Percentiles rank a stretch among this genome's conserved stretches.
Conservation (phyloP, 2,113 vertebrate species). For the Loxodonta africana region DNA sequence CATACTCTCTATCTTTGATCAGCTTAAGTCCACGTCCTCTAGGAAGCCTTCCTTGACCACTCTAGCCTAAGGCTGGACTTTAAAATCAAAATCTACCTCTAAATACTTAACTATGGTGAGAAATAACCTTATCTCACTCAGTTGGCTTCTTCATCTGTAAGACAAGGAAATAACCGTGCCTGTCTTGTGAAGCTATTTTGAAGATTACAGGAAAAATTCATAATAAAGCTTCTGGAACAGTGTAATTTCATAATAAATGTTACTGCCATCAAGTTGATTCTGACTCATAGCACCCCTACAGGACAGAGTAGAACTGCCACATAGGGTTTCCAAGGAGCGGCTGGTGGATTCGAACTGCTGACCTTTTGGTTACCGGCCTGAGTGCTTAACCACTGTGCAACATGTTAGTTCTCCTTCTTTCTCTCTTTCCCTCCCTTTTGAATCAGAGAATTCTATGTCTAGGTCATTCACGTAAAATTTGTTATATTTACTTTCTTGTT, state of each 20-base stretch:
- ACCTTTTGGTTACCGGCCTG: no score
- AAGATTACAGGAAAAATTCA: not conserved
- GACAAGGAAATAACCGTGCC: conserved; percentile 4
- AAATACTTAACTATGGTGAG: not conserved
- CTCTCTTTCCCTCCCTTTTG: not conserved
- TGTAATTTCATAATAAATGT: not conserved
- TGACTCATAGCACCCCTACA: no score
- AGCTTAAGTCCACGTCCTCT: not conserved
- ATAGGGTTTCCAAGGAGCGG: no score
- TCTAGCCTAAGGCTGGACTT: not conserved
- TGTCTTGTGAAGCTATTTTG: not conserved
- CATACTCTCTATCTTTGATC: not conserved
- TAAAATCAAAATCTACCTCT: not conserved
- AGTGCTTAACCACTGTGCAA: no score
- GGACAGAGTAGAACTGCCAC: no score
- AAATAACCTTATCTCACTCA: not conserved
- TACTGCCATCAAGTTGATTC: no score
- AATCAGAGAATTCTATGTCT: not conserved
- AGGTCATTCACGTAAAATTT: not conserved
- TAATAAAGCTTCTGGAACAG: not conserved
- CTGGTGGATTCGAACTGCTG: no score
- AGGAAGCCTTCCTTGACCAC: not conserved
- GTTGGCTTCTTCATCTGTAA: not conserved
- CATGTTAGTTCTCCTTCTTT: not conserved
- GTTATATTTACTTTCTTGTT: not conserved